Conservation (phyloP, 2,113 vertebrate genomes). For the Paedocypris sp. region DNA sequence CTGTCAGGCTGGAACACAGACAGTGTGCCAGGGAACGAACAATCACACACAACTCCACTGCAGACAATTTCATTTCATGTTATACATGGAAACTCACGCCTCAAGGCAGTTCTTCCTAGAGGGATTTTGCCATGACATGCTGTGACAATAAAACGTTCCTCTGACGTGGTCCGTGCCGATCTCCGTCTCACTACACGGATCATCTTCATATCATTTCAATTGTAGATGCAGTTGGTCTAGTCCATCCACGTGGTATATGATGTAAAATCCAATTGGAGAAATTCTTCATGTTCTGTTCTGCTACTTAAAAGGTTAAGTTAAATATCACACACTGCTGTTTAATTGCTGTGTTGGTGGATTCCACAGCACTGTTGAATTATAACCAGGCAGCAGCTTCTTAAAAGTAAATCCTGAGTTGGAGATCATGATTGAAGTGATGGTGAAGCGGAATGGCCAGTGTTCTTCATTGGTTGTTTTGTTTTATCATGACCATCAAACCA, state of each 20-base stretch:
- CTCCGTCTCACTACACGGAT: no score
- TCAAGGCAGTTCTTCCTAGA: background rate
- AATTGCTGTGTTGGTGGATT: background rate
- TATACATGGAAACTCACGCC: constrained; percentile 6
- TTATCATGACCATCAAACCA: no score
- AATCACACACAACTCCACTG: background rate
- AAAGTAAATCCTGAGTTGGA: no score
- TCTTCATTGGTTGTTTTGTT: no score
- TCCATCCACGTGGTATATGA: no score
- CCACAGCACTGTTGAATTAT: background rate
- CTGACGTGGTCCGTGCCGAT: background rate
- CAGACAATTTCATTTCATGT: background rate
- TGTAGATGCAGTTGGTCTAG: no score
- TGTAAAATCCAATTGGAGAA: no score
- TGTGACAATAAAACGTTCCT: background rate
- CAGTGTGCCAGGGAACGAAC: background rate
- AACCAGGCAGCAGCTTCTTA: background rate
- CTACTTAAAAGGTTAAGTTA: constrained; percentile 7
- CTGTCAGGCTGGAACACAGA: background rate
- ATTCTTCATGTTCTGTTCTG: background rate
- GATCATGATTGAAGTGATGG: no score
- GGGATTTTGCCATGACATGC: background rate
- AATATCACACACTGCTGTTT: background rate
- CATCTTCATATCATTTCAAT: no score
- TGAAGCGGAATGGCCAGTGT: no score